Base-by-base conservation (phyloP, 2,888 invertebrate genomes). In the Scaptomyza parva region DNA sequence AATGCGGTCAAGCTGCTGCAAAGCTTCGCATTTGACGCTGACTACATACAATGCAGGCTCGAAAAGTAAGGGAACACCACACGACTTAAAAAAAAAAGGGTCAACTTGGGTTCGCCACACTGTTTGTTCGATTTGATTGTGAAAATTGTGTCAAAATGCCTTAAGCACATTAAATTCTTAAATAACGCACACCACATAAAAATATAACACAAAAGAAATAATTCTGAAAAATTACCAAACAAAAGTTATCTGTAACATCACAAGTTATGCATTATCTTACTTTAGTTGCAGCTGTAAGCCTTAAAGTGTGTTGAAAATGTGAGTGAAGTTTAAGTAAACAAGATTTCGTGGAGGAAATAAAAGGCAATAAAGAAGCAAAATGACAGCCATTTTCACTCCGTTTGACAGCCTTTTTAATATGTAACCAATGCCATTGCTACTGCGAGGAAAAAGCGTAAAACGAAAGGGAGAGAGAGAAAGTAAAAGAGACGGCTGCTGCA, bases 391-490 rank as follows among this genome's bases (percentile, higher is more conserved):
- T 84, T 83, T 80, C 78, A 72, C 78, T 70, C 78, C 81, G 70
- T 83, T 80, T 84, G 78, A 83, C 80, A 73, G 70, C 64, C 78
- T 61, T 77, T 83, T 81, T 66, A 78, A 82, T 79, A 79, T 74
- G 69, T 60, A 71, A 64, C 69, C 82, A 82, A 82, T 82, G 64
- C 41, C 22, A 41, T n/a, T n/a, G n/a, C n/a, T n/a, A n/a, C n/a
- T n/a, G n/a, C n/a, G n/a, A n/a, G n/a, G 37, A 40, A 28, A n/a
- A 40, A 45, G 39, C 37, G 14, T 33, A 14, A 54, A 7, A 35
- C 14, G 7, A 35, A 14, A 4, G 33, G 3, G 22, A 22, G 7
- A 35, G 35, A 4, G 33, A 2, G 22, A 22, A 22, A 26, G 8
- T 7, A 14, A 35, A 14, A 26, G 35, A 41, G 60, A 55, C 62